Base-by-base conservation (phyloP, 2,113 vertebrate species). In the Dermatemys mawii region DNA sequence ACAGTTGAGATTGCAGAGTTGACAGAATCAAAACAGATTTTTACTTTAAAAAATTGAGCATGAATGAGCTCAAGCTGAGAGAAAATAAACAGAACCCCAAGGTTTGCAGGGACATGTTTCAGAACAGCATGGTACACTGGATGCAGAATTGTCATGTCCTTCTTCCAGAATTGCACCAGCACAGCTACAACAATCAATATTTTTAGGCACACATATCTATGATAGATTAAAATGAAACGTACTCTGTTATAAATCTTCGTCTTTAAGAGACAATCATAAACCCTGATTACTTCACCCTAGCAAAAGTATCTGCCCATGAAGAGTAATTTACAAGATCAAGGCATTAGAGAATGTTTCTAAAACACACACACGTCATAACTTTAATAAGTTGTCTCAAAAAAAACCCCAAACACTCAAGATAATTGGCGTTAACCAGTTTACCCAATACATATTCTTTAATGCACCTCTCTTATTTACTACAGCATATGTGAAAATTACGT, bases 11-110 rank as follows among this genome's bases (percentile, higher is more conserved):
- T n/a, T 82, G 63, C 38, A 82, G 78, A 87, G 10, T 16, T 63
- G 51, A 53, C 32, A 21, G 22, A 95, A 92, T 90, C 94, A 90
- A 90, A 54, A 5, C 3, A 78, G 50, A 44, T 78, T 2, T 3
- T 44, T 90, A 90, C 73, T 81, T 67, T 51, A 91, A 79, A 88
- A 60, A 95, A 94, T 53, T 81, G 60, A 3, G 6, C 7, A 70
- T 21, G 3, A 26, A 57, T 83, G 0, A 0, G 29, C 3, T 86
- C 67, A 48, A 83, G 44, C 1, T 0, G 1, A 24, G 27, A 80
- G 48, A 70, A 5, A 57, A 49, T 29, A 83, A 70, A 82, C 35
- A 67, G 81, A 89, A 86, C 14, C 4, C 38, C 38, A 27, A 0
- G 29, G 24, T 50, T 87, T 48, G 50, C 7, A 48, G 60, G 78